Evolutionary conservation across 2,888 invertebrate genomes (phyloP).

Genomic region (Drosophila mulleri): DNA sequence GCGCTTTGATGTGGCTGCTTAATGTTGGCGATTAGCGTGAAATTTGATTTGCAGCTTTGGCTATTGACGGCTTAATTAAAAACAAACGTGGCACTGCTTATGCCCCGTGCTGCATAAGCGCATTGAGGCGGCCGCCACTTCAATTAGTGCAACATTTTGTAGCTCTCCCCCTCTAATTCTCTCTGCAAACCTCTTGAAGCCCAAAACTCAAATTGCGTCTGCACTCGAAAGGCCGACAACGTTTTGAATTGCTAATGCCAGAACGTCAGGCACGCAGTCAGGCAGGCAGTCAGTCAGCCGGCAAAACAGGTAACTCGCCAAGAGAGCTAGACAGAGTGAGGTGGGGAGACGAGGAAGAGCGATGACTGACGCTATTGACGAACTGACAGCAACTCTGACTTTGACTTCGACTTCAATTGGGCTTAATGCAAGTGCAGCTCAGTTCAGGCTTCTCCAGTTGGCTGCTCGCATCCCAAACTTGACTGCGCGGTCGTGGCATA

Average conservation of each 20-base stretch:
- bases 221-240: constrained; percentile 46
- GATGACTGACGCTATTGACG: constrained; percentile 22
- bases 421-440: constrained; percentile 29
- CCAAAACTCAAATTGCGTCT: constrained; percentile 54
- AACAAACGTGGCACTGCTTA: constrained; percentile 35
- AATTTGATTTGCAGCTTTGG: constrained; percentile 50
- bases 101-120: constrained; percentile 26
- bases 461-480: constrained; percentile 10
- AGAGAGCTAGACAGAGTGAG: constrained; percentile 2
- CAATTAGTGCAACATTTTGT: constrained; percentile 72
- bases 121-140: constrained; percentile 52
- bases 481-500: constrained; percentile 4
- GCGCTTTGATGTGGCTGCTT: constrained; percentile 53
- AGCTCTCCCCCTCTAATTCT: background rate
- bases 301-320: constrained; percentile 21
- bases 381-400: constrained; percentile 28
- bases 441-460: constrained; percentile 23
- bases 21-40: constrained; percentile 57
- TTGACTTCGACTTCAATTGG: constrained; percentile 27
- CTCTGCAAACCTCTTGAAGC: constrained; percentile 31
- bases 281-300: constrained; percentile 13
- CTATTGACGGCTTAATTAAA: constrained; percentile 46
- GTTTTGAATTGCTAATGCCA: constrained; percentile 74
- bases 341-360: background rate
- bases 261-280: constrained; percentile 6